A percentile compares a stretch with the other conserved stretches of the same genome.
Conservation (phyloP, 2,888 invertebrate species). For the Callyntrura sp. region DNA sequence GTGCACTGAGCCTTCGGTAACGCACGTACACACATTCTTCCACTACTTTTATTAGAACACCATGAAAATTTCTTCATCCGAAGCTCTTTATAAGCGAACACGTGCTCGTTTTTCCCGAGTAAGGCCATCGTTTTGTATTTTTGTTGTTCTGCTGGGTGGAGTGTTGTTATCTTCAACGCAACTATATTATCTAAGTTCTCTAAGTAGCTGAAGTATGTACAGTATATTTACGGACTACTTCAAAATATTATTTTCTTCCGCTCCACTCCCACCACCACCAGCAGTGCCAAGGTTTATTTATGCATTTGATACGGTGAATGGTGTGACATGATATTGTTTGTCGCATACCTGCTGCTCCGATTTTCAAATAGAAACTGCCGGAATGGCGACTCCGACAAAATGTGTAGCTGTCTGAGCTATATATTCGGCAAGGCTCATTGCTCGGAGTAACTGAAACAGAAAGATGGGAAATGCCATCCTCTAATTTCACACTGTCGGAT, state of each 20-base stretch:
- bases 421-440: constrained; percentile 79
- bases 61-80: constrained; percentile 34
- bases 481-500: constrained; percentile 77
- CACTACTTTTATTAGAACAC: too few species aligned
- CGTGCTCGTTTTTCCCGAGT: neutral
- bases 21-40: too few species aligned
- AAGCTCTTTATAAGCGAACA: neutral
- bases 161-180: too few species aligned
- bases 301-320: constrained; percentile 25
- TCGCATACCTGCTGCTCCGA: constrained; percentile 90
- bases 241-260: constrained; percentile 16
- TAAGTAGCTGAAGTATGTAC: constrained; percentile 4
- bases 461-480: constrained; percentile 79
- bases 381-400: constrained; percentile 90
- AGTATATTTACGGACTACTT: constrained; percentile 29
- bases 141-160: too few species aligned
- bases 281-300: constrained; percentile 29
- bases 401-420: constrained; percentile 84
- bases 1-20: neutral
- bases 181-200: neutral
- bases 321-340: neutral
- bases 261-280: neutral
- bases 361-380: constrained; percentile 91
- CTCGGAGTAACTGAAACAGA: constrained; percentile 82
- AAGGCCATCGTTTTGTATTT: neutral